Evolutionary conservation across 2,113 vertebrate genomes (phyloP).

Genomic region (Gymnobelideus leadbeateri): DNA sequence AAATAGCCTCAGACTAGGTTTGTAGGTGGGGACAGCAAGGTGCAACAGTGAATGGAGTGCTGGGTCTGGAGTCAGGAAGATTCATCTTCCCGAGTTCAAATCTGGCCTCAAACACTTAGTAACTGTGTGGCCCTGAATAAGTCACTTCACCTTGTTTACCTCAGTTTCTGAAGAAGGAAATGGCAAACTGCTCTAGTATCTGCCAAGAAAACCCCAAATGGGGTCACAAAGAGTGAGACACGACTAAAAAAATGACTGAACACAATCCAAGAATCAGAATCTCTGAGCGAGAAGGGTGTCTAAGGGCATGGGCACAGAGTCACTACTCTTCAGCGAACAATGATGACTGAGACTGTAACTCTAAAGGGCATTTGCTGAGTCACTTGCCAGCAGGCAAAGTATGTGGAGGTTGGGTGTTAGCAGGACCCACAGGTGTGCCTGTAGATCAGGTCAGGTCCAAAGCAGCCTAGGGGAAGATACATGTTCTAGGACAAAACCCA

Average conservation of each 20-base stretch:
- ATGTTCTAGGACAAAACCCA: slow-evolving; percentile 68
- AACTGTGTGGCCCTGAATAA: background rate
- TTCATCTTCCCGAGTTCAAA: background rate
- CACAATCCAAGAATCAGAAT: background rate
- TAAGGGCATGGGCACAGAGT: background rate
- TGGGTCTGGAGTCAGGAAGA: too few relatives aligned
- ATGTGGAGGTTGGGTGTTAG: background rate
- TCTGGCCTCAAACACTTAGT: background rate
- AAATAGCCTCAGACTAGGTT: background rate
- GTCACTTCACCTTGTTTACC: background rate
- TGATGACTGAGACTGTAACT: background rate
- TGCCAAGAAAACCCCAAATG: background rate
- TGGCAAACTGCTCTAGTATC: background rate
- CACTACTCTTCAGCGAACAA: background rate
- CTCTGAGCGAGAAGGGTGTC: background rate
- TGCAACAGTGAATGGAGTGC: background rate
- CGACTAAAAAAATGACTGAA: background rate
- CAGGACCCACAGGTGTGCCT: background rate
- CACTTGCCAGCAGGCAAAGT: too few relatives aligned
- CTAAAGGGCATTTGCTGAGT: background rate
- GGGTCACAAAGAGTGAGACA: background rate
- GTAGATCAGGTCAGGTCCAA: slow-evolving; percentile 61
- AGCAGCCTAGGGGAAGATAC: slow-evolving; percentile 71
- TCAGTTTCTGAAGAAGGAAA: background rate
- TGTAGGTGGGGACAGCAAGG: background rate